Evolutionary conservation across 1,140 invertebrate species (phyloP), one percentile per base, ranked within the genome.

Genomic region (Orussus abietinus): DNA sequence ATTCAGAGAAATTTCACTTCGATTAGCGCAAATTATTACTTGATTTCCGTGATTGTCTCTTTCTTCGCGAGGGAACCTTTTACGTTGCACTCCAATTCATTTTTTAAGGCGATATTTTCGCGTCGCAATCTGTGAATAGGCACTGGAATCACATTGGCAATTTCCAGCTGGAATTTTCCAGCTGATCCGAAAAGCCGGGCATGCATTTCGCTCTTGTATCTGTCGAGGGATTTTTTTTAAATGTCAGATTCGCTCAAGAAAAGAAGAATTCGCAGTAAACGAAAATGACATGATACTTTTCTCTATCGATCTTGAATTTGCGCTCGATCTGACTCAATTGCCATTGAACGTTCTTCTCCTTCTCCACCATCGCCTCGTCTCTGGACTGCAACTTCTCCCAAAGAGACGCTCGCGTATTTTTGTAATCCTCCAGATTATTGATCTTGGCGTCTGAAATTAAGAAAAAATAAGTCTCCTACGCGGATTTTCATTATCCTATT

Each of bases 361-460:
- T 52, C 4, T 49, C 1, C 9, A 25, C 9, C 10, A 60, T 38
- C 1, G 22, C 25, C 32, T 57, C 11, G 26, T 56, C 40, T 14
- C 33, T 28, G 6, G 10, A 10, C 32, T 52, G 20, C 0, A 60
- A 47, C 38, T 61, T 69, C 20, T 51, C 28, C 29, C 44, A 22
- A 3, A 69, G 37, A 19, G 6, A 7, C 7, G 19, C 9, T 38
- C 56, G 48, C 1, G 11, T 35, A 7, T 33, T 44, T 44, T 65
- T 69, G 40, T 53, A 70, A 44, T 68, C 55, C 40, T 70, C 56
- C 15, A 70, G 38, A 15, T 37, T 37, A 39, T 64, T 66, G 28
- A 60, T 59, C 44, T 54, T 60, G 3, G 56, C 52, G 30, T 48
- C 67, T 70, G 29, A 29, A 51, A 32, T 18, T 22, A 29, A 7